phyloP scores from a whole-genome alignment of 53 echinoderm and acorn worm genomes.

The Pentamera pediparva region DNA sequence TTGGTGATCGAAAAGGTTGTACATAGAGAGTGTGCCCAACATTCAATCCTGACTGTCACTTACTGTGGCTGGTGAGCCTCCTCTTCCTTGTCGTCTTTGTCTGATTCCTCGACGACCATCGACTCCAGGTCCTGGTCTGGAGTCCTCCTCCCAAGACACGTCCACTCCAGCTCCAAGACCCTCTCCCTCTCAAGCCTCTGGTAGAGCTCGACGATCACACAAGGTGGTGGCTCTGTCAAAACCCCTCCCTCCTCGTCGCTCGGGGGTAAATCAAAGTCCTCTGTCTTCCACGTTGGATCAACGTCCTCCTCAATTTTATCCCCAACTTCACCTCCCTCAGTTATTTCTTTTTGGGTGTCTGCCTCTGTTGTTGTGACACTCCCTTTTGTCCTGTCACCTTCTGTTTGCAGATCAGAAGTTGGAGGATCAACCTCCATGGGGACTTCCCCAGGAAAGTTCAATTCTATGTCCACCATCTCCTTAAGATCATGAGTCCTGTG shows the following conservation, averaged over 20 bases:
- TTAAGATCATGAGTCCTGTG: too few relatives aligned
- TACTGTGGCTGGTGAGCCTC: conserved; percentile 43
- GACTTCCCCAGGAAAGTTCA: too few relatives aligned
- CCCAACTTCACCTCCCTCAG: neutral
- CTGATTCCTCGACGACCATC: conserved; percentile 43
- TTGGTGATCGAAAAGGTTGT: neutral
- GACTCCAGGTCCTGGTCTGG: conserved; percentile 68
- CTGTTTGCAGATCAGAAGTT: too few relatives aligned
- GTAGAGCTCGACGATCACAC: conserved; percentile 84
- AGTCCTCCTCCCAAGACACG: conserved; percentile 74
- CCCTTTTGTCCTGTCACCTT: too few relatives aligned
- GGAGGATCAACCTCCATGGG: too few relatives aligned
- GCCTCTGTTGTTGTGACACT: too few relatives aligned
- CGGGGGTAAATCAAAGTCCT: conserved; percentile 45
- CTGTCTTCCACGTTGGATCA: conserved; percentile 21
- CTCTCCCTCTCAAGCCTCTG: conserved; percentile 78
- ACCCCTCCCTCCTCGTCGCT: conserved; percentile 42
- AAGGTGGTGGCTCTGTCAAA: conserved; percentile 66
- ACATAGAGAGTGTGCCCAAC: too few relatives aligned
- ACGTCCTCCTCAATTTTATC: neutral
- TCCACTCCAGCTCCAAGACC: conserved; percentile 83
- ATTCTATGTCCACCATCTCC: too few relatives aligned
- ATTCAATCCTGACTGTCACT: too few relatives aligned
- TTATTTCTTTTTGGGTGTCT: too few relatives aligned
- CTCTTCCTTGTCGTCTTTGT: conserved; percentile 33